These are phyloP conservation scores for Drosophila glabriapex DNA, from an alignment of 2,888 invertebrate species.

Conservation along the genomic window DNA sequence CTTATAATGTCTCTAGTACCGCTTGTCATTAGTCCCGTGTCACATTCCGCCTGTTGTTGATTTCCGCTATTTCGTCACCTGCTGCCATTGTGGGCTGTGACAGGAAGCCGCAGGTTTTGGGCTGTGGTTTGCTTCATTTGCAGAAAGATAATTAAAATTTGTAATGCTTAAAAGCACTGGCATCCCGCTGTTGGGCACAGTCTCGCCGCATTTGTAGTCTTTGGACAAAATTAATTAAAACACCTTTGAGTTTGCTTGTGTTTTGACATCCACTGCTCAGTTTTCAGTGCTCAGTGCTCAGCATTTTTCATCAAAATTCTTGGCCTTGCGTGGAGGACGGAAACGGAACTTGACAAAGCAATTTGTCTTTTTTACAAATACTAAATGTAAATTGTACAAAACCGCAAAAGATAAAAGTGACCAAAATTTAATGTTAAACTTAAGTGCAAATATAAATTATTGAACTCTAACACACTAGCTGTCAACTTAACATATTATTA, in stretches of 20 bases:
- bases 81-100: conserved; percentile 18
- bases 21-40: conserved; percentile 1
- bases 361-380: neutral
- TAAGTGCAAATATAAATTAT: conserved; percentile 13
- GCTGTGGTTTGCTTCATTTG: conserved; percentile 12
- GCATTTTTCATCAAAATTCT: neutral
- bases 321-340: neutral
- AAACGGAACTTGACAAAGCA: neutral
- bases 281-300: neutral
- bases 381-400: neutral
- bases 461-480: neutral
- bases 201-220: conserved; percentile 12
- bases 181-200: conserved; percentile 6
- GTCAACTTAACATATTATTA: conserved; percentile 19
- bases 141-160: conserved; percentile 52
- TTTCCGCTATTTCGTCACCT: conserved; percentile 56
- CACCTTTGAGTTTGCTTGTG: neutral
- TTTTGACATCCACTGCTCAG: conserved; percentile 12
- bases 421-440: neutral
- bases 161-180: conserved; percentile 1
- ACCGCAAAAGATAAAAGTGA: neutral
- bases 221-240: conserved; percentile 45
- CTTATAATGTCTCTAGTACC: conserved; percentile 24
- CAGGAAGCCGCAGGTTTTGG: conserved; percentile 25
- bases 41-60: conserved; percentile 40